A percentile compares a stretch with the other conserved stretches of the same genome.
These are phyloP conservation scores for Podabrus alpinus DNA, from an alignment of 2,888 invertebrate species.

Conservation along the genomic window DNA sequence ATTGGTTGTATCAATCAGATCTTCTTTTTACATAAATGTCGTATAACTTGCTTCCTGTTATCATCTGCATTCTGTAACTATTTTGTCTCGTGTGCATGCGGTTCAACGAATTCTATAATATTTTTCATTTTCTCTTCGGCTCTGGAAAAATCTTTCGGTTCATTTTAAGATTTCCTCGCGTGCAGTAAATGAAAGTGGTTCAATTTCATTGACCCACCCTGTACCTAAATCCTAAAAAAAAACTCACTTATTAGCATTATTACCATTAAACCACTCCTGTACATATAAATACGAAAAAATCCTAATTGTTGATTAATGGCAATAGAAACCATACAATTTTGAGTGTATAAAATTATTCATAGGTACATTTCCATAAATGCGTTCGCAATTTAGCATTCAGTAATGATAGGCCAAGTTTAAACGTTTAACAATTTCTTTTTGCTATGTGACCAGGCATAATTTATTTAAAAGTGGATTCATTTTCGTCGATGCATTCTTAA, in stretches of 20 bases:
- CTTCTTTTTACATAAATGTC: neutral
- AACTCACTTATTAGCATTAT: neutral
- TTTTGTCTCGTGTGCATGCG: too few species aligned
- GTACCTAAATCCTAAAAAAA: too few species aligned
- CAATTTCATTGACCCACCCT: too few species aligned
- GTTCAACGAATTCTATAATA: too few species aligned
- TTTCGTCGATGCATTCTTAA: neutral
- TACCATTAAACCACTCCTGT: neutral
- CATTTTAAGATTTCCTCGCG: too few species aligned
- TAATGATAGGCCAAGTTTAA: neutral
- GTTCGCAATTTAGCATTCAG: neutral
- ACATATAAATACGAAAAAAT: neutral
- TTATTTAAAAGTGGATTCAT: neutral
- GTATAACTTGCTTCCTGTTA: neutral
- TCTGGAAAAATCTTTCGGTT: too few species aligned
- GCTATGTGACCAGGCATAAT: neutral
- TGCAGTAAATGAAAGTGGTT: too few species aligned
- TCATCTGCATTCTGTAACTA: neutral
- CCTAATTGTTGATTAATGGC: neutral
- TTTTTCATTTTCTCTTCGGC: too few species aligned
- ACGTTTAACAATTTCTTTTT: neutral
- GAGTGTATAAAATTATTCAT: neutral
- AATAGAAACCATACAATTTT: neutral
- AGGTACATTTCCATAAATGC: neutral
- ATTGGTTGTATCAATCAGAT: neutral